These are phyloP conservation scores for Chrysolina americana DNA, from an alignment of 2,888 invertebrate species.

Conservation along the genomic window DNA sequence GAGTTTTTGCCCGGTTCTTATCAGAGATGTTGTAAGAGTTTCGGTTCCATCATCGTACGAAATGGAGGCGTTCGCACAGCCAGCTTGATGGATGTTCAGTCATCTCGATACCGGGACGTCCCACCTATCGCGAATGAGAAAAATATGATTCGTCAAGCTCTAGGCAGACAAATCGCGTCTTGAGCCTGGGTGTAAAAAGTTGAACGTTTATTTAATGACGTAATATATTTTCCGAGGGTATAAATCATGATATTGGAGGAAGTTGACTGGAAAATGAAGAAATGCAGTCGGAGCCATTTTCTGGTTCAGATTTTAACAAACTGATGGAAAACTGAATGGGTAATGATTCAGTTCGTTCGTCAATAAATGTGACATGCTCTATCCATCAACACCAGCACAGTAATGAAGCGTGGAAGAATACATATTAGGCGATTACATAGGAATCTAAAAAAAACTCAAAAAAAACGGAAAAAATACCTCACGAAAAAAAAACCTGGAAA, in stretches of 20 bases:
- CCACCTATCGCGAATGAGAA: constrained; percentile 53
- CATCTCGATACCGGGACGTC: constrained; percentile 51
- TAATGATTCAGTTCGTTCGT: no score
- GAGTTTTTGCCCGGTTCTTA: constrained; percentile 67
- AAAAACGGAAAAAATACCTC: no score
- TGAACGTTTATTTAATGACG: constrained; percentile 53
- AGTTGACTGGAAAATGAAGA: neutral
- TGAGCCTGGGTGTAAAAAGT: constrained; percentile 55
- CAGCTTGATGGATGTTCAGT: constrained; percentile 65
- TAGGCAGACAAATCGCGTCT: constrained; percentile 56
- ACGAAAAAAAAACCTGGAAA: no score
- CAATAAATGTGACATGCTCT: no score
- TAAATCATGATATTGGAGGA: constrained; percentile 28
- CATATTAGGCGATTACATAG: no score
- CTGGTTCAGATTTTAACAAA: no score
- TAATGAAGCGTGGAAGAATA: no score
- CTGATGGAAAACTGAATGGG: no score
- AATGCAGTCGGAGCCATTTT: neutral
- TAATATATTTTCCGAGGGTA: constrained; percentile 47
- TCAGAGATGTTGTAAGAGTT: constrained; percentile 69
- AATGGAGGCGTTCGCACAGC: constrained; percentile 58
- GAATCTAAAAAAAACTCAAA: no score
- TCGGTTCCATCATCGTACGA: constrained; percentile 69
- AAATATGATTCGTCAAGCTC: constrained; percentile 58
- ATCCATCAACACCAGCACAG: no score